Evolutionary conservation across 2,888 invertebrate species (phyloP), one percentile per base, ranked within the genome.

Genomic region (Archaeoteleia sp.): DNA sequence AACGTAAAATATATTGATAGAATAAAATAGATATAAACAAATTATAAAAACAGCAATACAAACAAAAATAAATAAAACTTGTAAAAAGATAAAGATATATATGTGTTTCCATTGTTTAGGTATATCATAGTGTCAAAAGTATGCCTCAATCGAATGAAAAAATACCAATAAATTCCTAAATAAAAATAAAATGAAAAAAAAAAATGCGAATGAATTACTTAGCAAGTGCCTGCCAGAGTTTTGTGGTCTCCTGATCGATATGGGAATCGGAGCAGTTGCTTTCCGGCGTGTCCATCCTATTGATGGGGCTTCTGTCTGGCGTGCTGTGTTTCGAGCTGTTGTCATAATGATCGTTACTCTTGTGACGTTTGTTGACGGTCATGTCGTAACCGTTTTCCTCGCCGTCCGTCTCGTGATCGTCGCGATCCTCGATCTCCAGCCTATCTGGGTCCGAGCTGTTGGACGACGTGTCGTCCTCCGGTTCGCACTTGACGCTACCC

Each of bases 371-470:
- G 25, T 73, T 78, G 8, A 82, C 74, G 6, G 81, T 82, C 83
- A 80, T 83, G 12, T 83, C 82, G 51, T 81, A 82, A 46, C 80
- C 82, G 65, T 80, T 80, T 10, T 82, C 84, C 49, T 80, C 82
- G 10, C 77, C 82, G 32, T 83, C 82, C 2, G 75, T 74, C 9
- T 84, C 84, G 20, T 81, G 80, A 6, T 79, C 80, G 13, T 81
- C 82, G 5, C 82, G 76, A 68, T 84, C 83, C 68, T 92, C 92
- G 85, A 92, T 92, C 78, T 92, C 92, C 75, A 93, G 85, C 75
- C 92, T 87, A 74, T 91, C 92, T 1, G 92, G 92, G 86, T 93
- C 93, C 0, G 93, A 92, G 72, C 91, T 91, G 80, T 90, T 91
- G 82, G 91, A 91, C 82, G 89, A 91, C 70, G 89, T 88, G 77